These are phyloP conservation scores for Pterophyllum scalare DNA, from an alignment of 2,113 vertebrate species.

Conservation along the genomic window DNA sequence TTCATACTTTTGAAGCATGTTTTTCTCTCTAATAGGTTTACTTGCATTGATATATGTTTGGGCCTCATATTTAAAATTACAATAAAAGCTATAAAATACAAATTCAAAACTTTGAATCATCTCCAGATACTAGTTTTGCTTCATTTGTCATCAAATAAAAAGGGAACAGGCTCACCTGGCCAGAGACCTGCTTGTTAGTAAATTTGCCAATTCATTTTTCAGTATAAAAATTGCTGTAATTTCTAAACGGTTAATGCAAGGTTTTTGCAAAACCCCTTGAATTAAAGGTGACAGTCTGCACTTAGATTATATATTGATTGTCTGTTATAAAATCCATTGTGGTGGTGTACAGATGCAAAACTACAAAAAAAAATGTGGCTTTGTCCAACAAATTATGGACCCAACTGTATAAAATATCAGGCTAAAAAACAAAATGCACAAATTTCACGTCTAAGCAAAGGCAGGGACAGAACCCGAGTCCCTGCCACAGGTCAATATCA, in stretches of 20 bases:
- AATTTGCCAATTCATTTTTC: neutral
- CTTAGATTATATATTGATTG: neutral
- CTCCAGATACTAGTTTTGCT: neutral
- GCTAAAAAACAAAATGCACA: neutral
- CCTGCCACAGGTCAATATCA: neutral
- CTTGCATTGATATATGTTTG: neutral
- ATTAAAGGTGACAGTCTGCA: neutral
- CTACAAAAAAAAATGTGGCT: neutral
- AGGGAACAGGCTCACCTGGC: neutral
- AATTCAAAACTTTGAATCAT: neutral
- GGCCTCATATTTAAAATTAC: neutral
- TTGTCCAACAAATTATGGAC: no score
- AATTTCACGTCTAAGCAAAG: neutral
- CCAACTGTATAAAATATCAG: neutral
- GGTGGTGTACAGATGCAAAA: neutral
- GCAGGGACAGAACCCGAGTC: neutral
- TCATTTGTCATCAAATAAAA: neutral
- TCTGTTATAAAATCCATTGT: neutral
- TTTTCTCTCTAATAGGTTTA: neutral
- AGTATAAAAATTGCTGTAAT: neutral
- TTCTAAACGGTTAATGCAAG: neutral
- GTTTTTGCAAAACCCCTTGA: neutral
- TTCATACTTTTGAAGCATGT: neutral
- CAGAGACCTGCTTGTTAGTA: neutral
- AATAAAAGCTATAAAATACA: neutral